These are phyloP conservation scores for Caenorhabditis wallacei DNA, from an alignment of 2,888 invertebrate species.

Conservation along the genomic window DNA sequence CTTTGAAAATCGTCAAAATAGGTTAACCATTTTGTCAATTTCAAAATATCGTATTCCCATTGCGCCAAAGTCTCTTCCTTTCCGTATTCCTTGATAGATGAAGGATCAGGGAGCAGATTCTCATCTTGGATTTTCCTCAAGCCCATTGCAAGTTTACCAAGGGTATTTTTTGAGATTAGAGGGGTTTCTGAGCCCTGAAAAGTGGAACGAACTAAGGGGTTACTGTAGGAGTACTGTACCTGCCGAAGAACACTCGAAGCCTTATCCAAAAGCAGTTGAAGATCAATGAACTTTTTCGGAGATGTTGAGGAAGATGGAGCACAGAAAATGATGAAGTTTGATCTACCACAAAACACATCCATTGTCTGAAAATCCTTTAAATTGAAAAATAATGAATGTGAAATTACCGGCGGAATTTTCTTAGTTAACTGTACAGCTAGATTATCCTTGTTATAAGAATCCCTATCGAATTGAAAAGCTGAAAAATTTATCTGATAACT, in stretches of 20 bases:
- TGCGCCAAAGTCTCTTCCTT: conserved; percentile 8
- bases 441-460: conserved; percentile 3
- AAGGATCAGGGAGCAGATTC: background rate
- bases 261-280: conserved; percentile 26
- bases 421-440: background rate
- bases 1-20: conserved; percentile 51
- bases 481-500: background rate
- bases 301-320: background rate
- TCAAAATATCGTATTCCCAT: conserved; percentile 43
- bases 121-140: conserved; percentile 19
- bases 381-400: background rate
- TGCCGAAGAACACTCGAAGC: conserved; percentile 10
- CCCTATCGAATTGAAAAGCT: conserved; percentile 39
- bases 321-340: conserved; percentile 40
- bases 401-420: conserved; percentile 17
- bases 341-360: conserved; percentile 14
- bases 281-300: conserved; percentile 15
- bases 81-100: background rate
- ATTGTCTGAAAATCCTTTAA: conserved; percentile 23
- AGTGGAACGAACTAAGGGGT: no score
- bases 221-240: conserved; percentile 5
- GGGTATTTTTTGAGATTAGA: background rate
- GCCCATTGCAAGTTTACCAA: conserved; percentile 11
- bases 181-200: conserved; percentile 22
- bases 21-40: conserved; percentile 53